These are phyloP conservation scores for Astropecten irregularis DNA, from an alignment of 53 echinoderm and acorn worm genomes.

Conservation along the genomic window DNA sequence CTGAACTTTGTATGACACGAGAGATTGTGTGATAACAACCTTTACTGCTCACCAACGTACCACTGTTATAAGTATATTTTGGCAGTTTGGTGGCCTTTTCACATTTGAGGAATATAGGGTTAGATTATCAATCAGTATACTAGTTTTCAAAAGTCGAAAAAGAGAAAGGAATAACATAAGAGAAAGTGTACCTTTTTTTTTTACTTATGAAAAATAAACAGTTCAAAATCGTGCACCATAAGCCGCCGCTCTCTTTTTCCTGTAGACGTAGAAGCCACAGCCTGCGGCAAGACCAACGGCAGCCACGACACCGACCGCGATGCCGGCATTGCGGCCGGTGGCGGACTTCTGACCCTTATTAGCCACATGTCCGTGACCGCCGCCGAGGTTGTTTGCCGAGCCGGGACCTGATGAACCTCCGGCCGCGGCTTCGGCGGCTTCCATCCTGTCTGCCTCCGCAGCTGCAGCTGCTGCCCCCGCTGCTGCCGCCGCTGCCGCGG, in stretches of 20 bases:
- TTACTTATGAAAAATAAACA: background rate
- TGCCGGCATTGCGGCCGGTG: constrained; percentile 17
- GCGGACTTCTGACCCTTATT: background rate
- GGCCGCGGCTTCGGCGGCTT: background rate
- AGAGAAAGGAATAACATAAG: background rate
- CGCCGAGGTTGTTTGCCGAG: background rate
- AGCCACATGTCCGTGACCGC: background rate
- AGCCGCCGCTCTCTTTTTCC: constrained; percentile 26
- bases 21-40: no score
- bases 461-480: background rate
- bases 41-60: background rate
- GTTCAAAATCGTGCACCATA: constrained; percentile 45
- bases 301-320: constrained; percentile 6
- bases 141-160: no score
- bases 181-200: background rate
- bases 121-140: no score
- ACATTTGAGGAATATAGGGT: no score
- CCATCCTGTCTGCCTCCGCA: background rate
- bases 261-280: constrained; percentile 22
- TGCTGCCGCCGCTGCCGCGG: background rate
- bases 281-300: constrained; percentile 41
- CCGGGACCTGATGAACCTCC: background rate
- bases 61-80: background rate
- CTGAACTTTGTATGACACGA: no score
- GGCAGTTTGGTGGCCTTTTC: no score